A percentile compares a stretch with the other conserved stretches of the same genome.
These are phyloP conservation scores for Geotrupes spiniger DNA, from an alignment of 2,888 invertebrate species.

Conservation along the genomic window DNA sequence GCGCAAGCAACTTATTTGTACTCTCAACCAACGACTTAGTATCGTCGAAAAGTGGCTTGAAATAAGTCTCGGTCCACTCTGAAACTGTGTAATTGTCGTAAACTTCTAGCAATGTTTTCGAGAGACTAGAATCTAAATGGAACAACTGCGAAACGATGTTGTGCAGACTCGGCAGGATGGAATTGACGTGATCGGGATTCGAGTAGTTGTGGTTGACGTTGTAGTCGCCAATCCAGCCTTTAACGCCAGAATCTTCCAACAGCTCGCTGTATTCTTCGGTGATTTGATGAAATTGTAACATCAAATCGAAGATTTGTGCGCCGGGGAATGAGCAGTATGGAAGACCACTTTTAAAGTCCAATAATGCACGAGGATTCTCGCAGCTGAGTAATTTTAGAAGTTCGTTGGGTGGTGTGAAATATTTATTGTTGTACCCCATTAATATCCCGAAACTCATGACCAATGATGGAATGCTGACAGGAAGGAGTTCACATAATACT, in stretches of 20 bases:
- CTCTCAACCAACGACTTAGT: conserved; percentile 52
- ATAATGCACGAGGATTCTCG: conserved; percentile 42
- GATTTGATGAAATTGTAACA: conserved; percentile 51
- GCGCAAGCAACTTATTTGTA: conserved; percentile 51
- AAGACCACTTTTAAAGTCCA: conserved; percentile 39
- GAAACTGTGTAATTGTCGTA: conserved; percentile 59
- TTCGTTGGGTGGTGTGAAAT: conserved; percentile 54
- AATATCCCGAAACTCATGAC: conserved; percentile 57
- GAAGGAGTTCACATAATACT: conserved; percentile 63
- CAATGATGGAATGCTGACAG: conserved; percentile 61
- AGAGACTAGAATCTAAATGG: conserved; percentile 53
- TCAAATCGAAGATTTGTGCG: conserved; percentile 40
- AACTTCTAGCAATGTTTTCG: conserved; percentile 55
- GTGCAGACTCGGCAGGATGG: conserved; percentile 53
- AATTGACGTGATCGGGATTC: conserved; percentile 61
- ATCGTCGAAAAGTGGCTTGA: conserved; percentile 53
- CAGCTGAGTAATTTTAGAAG: conserved; percentile 42
- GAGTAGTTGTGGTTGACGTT: conserved; percentile 65
- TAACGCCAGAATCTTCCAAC: conserved; percentile 42
- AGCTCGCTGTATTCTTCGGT: conserved; percentile 53
- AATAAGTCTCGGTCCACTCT: conserved; percentile 62
- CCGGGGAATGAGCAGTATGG: conserved; percentile 46
- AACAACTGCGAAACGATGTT: conserved; percentile 53
- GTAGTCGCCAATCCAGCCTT: conserved; percentile 66
- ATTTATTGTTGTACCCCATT: conserved; percentile 45